A percentile compares a stretch with the other conserved stretches of the same genome.
Conservation (phyloP, 2,113 vertebrate species). For the Poeciliopsis turrubarensis region DNA sequence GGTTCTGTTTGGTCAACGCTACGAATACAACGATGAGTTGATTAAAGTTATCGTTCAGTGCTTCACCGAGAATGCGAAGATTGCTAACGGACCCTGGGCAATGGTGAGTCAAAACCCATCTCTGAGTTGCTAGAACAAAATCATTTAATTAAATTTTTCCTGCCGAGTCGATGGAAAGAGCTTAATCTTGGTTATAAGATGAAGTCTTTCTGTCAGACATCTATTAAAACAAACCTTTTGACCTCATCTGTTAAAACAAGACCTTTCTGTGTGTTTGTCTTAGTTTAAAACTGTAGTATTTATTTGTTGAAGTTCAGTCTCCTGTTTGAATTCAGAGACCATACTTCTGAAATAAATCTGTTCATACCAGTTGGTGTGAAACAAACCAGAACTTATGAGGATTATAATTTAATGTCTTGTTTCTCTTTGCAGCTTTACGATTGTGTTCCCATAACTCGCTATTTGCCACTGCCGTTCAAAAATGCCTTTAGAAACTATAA, state of each 20-base stretch:
- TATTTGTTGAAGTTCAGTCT: background rate
- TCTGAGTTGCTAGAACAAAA: background rate
- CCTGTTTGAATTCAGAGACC: background rate
- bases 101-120: conserved; percentile 59
- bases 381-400: background rate
- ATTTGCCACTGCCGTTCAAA: conserved; percentile 39
- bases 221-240: background rate
- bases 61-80: conserved; percentile 53
- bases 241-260: too few species aligned
- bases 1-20: conserved; percentile 75
- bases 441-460: conserved; percentile 8
- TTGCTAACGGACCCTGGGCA: conserved; percentile 67
- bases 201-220: background rate
- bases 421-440: conserved; percentile 28
- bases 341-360: background rate
- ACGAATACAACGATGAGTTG: conserved; percentile 66
- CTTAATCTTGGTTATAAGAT: background rate
- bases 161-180: background rate
- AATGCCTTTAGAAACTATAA: conserved; percentile 24
- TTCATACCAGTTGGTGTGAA: background rate
- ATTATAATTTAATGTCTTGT: background rate
- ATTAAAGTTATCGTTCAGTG: conserved; percentile 56
- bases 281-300: background rate
- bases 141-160: background rate
- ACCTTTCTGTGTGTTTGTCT: background rate